phyloP scores from a whole-genome alignment of 2,888 invertebrate genomes.

The Chrysolina oricalcia region DNA sequence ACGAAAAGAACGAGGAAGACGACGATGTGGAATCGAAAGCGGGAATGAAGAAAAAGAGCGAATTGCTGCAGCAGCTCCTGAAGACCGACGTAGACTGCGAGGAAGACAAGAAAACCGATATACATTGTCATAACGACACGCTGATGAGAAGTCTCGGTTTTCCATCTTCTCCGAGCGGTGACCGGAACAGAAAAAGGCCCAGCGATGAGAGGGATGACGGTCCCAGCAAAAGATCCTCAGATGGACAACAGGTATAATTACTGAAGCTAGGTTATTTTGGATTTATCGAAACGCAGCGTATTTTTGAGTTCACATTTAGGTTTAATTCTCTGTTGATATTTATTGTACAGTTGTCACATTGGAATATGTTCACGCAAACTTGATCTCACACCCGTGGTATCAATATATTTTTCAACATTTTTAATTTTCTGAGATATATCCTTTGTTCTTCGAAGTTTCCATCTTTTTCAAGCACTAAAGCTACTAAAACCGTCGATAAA shows the following conservation, averaged over 20 bases:
- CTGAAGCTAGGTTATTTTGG: background rate
- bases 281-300: too few species aligned
- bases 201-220: slow-evolving; percentile 77
- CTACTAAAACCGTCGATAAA: too few species aligned
- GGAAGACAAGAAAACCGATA: slow-evolving; percentile 70
- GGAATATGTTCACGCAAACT: too few species aligned
- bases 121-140: slow-evolving; percentile 73
- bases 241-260: slow-evolving; percentile 64
- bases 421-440: too few species aligned
- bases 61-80: slow-evolving; percentile 77
- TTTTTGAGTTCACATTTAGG: too few species aligned
- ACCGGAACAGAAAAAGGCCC: slow-evolving; percentile 76
- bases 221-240: slow-evolving; percentile 71
- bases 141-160: slow-evolving; percentile 76
- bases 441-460: too few species aligned
- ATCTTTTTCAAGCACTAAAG: too few species aligned
- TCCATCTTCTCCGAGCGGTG: slow-evolving; percentile 75
- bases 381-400: too few species aligned
- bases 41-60: slow-evolving; percentile 77
- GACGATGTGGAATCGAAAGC: slow-evolving; percentile 79
- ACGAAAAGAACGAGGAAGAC: slow-evolving; percentile 88
- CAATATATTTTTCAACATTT: too few species aligned
- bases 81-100: slow-evolving; percentile 71
- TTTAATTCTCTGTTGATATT: too few species aligned
- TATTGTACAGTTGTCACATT: too few species aligned